A percentile compares a stretch with the other conserved stretches of the same genome.
These are phyloP conservation scores for Diadema setosum DNA, from an alignment of 35 echinoderm and acorn worm species.

Conservation along the genomic window DNA sequence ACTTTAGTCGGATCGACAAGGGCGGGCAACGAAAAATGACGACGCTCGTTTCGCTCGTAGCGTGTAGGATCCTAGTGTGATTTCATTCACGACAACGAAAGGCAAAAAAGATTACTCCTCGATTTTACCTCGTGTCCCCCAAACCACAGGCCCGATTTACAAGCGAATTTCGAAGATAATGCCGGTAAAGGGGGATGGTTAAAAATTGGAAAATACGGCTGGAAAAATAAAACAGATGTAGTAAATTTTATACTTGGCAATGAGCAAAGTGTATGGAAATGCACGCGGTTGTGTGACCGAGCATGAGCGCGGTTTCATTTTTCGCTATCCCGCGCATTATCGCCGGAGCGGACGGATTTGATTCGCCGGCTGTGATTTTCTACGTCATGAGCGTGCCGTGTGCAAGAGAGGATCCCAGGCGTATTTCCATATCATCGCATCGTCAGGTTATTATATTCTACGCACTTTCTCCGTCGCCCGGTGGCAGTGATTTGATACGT, in stretches of 20 bases:
- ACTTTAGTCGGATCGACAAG: not conserved
- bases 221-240: slow-evolving; percentile 19
- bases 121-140: not conserved
- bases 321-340: not conserved
- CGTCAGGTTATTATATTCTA: slow-evolving; percentile 2
- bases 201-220: not conserved
- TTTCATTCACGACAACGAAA: not conserved
- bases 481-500: not conserved
- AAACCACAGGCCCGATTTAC: slow-evolving; percentile 17
- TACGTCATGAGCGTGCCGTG: not conserved
- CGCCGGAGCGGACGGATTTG: not conserved
- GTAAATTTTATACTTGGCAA: slow-evolving; percentile 14
- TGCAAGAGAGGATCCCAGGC: not conserved
- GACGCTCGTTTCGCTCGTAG: slow-evolving; percentile 1
- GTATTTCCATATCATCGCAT: not conserved
- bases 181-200: slow-evolving; percentile 14
- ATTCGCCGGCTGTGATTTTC: not conserved
- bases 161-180: slow-evolving; percentile 5
- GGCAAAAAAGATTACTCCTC: slow-evolving; percentile 1
- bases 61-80: not conserved
- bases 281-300: not conserved
- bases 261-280: slow-evolving; percentile 7
- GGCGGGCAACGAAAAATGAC: not conserved
- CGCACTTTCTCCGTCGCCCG: not conserved
- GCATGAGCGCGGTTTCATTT: not conserved